These are phyloP conservation scores for Parus major DNA, from an alignment of 2,113 vertebrate genomes.

Conservation along the genomic window DNA sequence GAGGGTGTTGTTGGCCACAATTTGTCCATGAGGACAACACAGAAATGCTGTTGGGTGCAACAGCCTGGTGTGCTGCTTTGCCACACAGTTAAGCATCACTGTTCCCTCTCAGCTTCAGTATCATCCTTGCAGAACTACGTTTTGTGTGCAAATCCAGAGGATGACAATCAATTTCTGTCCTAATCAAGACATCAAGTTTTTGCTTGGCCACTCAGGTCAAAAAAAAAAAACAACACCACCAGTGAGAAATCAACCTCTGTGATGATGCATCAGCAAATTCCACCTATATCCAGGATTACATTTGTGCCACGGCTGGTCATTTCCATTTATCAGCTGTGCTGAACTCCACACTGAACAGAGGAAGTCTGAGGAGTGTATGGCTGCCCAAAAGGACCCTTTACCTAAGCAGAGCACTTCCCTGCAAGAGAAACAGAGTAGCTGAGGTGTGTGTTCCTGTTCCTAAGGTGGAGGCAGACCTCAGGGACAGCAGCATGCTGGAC, in stretches of 20 bases:
- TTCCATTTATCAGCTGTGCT: not conserved
- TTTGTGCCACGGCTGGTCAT: not conserved
- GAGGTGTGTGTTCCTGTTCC: accelerated
- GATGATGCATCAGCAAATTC: not conserved
- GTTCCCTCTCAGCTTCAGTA: not conserved
- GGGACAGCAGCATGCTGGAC: not conserved
- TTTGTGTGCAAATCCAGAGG: not conserved
- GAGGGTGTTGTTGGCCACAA: not conserved
- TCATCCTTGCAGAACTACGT: accelerated
- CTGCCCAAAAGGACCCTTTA: not conserved
- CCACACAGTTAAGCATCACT: not conserved
- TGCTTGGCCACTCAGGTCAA: not conserved
- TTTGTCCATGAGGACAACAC: not conserved
- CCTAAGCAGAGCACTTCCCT: not conserved
- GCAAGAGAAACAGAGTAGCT: not conserved
- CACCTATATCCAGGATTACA: not conserved
- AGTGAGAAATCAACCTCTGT: not conserved
- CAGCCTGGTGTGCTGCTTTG: not conserved
- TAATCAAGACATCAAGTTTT: not conserved
- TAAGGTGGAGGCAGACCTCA: not conserved
- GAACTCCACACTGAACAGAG: not conserved
- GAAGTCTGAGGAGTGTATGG: accelerated
- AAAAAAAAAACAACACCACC: not conserved
- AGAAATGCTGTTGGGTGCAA: not conserved
- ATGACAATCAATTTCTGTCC: not conserved